Percentiles rank a stretch among this genome's conserved stretches.
Evolutionary conservation across 2,888 invertebrate species (phyloP).

Genomic region (Tetranychus truncatus): DNA sequence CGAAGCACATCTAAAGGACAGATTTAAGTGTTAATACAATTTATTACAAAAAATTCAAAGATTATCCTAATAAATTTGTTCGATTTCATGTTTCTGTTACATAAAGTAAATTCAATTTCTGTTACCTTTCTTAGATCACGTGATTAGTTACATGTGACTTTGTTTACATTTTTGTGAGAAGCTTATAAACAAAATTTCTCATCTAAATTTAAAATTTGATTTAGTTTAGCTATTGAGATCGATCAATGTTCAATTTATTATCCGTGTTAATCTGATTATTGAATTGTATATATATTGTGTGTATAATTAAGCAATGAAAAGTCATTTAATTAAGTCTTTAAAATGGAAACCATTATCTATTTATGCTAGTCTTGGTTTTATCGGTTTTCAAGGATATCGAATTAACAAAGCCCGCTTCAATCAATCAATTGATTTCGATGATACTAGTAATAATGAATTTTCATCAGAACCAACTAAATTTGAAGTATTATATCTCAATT

Average conservation of each 20-base stretch:
- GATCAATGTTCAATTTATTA: not conserved
- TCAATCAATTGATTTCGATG: not conserved
- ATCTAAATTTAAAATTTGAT: not conserved
- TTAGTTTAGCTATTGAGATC: not conserved
- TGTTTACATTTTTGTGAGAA: not conserved
- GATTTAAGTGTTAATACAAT: too few species aligned
- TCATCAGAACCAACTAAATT: not conserved
- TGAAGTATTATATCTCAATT: not conserved
- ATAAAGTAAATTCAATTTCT: too few species aligned
- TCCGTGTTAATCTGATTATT: not conserved
- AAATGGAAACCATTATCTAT: not conserved
- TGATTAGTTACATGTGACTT: not conserved
- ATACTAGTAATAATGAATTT: not conserved
- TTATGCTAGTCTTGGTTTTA: not conserved
- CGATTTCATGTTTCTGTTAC: too few species aligned
- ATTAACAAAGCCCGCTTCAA: not conserved
- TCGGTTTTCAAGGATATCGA: slow-evolving; percentile 6
- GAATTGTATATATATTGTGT: not conserved
- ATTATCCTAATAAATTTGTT: too few species aligned
- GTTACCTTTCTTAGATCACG: not conserved
- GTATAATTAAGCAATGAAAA: not conserved
- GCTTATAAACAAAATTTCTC: not conserved
- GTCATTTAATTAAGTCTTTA: not conserved
- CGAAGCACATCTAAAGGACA: too few species aligned
- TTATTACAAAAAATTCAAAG: too few species aligned